phyloP scores from a whole-genome alignment of 2,888 invertebrate genomes.

The Sycophila texana region DNA sequence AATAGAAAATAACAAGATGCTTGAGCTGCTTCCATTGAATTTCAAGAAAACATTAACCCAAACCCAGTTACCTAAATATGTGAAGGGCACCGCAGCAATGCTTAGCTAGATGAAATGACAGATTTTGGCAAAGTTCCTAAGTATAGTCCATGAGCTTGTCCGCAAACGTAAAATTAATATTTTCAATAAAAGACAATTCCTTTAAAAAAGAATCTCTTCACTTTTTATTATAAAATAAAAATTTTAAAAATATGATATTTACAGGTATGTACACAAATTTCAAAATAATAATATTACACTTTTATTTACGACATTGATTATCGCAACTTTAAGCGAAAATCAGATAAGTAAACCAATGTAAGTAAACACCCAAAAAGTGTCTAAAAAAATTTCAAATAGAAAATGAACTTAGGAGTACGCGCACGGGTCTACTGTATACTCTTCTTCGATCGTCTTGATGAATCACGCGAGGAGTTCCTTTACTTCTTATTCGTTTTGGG shows the following conservation, averaged over 20 bases:
- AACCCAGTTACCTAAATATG: constrained; percentile 39
- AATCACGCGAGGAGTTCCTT: constrained; percentile 20
- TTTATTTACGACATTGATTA: too few relatives aligned
- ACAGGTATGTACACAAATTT: neutral
- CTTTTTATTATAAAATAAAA: neutral
- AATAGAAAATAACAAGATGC: neutral
- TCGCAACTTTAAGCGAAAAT: too few relatives aligned
- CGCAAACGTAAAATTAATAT: neutral
- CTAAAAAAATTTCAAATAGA: too few relatives aligned
- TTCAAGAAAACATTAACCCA: constrained; percentile 45
- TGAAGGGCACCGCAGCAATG: constrained; percentile 38
- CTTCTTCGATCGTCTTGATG: constrained; percentile 14
- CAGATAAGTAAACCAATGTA: too few relatives aligned
- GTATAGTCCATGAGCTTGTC: neutral
- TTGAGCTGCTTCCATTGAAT: constrained; percentile 27
- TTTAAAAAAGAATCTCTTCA: neutral
- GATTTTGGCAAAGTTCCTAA: constrained; percentile 52
- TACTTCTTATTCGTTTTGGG: constrained; percentile 25
- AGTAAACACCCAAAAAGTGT: neutral
- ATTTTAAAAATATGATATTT: neutral
- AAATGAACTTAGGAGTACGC: neutral
- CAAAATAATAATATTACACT: neutral
- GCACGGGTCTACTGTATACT: neutral
- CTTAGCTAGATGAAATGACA: constrained; percentile 18
- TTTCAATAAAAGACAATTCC: neutral